Evolutionary conservation across 2,797 vertebrate species (phyloP), one percentile per base, ranked within the genome.

Genomic region (Danio tinwini): DNA sequence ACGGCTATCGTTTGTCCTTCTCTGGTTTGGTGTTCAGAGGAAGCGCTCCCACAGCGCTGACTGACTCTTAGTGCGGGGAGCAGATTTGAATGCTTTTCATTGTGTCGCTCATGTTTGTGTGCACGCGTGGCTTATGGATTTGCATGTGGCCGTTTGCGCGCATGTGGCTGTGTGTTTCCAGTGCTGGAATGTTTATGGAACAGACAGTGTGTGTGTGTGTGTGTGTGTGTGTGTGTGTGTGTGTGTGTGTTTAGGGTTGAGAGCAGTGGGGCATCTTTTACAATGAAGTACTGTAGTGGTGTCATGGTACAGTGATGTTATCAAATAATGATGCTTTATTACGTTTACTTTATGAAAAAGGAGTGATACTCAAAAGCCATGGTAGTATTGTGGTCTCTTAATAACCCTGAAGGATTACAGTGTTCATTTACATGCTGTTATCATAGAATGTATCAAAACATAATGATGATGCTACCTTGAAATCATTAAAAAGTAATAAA

Each of bases 161-260:
- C 63, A 19, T 72, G 58, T 81, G 75, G 50, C 19, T 65, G 59
- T 59, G 75, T 67, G 71, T 58, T 53, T 80, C 45, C 59, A 74
- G 55, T 37, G 55, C 11, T 45, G 73, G 40, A 73, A 56, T 65
- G 50, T 73, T 80, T 80, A 56, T 55, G 61, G 69, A 80, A 40
- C 47, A 16, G 6, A n/a, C 17, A 53, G 53, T n/a, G n/a, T n/a
- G n/a, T n/a, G n/a, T n/a, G n/a, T 29, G 29, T 29, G 29, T 88
- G 83, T 86, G 83, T 62, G 59, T 69, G 55, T 61, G 53, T 49
- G 13, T 40, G 3, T 62, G 80, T 84, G 86, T 88, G 87, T 88
- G 83, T 86, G 59, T 69, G 55, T 61, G 53, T 49, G 13, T 40
- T 16, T 21, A 71, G 42, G 63, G 50, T 67, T 11, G 8, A 65